A percentile compares a stretch with the other conserved stretches of the same genome.
Conservation (phyloP, 1,140 invertebrate genomes). For the Tenebrio molitor region DNA sequence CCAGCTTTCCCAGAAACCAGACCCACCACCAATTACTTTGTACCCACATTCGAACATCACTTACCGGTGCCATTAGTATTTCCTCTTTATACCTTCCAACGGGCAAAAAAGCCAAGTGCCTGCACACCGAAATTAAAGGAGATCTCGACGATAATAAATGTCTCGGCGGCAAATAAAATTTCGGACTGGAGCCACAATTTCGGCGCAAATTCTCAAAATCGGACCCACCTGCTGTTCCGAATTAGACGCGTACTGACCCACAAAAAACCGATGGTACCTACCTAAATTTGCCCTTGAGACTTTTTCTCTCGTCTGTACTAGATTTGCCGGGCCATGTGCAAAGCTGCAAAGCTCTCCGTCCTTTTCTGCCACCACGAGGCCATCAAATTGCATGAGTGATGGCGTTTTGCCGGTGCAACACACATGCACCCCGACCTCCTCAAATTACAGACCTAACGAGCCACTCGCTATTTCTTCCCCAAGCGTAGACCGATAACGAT, state of each 20-base stretch:
- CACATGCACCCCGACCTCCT: too few relatives aligned
- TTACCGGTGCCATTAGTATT: conserved; percentile 29
- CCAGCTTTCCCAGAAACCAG: conserved; percentile 36
- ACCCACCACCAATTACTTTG: conserved; percentile 41
- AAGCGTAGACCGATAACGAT: too few relatives aligned
- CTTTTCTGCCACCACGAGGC: not conserved
- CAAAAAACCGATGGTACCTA: conserved; percentile 50
- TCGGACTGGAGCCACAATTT: conserved; percentile 40
- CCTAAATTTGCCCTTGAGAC: conserved; percentile 56
- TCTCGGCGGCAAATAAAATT: conserved; percentile 52
- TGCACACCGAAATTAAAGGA: conserved; percentile 33
- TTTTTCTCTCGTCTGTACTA: conserved; percentile 52
- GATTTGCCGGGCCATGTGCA: conserved; percentile 44
- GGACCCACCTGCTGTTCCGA: conserved; percentile 55
- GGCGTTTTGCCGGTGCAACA: too few relatives aligned
- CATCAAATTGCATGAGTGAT: too few relatives aligned
- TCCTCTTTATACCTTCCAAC: conserved; percentile 12
- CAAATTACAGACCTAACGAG: too few relatives aligned
- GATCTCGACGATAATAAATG: conserved; percentile 48
- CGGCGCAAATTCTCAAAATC: conserved; percentile 50
- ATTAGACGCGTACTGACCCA: conserved; percentile 52
- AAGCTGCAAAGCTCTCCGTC: not conserved
- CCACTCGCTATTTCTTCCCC: too few relatives aligned
- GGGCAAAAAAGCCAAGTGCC: not conserved
- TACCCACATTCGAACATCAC: conserved; percentile 30